These are phyloP conservation scores for Todiramphus chloris DNA, from an alignment of 2,113 vertebrate species.

Conservation along the genomic window DNA sequence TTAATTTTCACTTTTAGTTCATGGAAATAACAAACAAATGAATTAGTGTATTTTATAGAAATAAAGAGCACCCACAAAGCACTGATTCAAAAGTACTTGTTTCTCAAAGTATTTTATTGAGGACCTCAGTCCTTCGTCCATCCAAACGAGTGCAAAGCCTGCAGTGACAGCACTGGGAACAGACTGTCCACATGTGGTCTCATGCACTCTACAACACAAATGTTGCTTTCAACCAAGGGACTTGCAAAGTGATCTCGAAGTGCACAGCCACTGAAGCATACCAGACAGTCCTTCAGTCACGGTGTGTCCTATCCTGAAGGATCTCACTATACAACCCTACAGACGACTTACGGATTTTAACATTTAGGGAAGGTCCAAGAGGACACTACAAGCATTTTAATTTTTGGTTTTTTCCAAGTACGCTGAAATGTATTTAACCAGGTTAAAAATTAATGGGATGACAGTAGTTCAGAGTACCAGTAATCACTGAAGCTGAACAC, in stretches of 20 bases:
- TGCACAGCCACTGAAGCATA: background rate
- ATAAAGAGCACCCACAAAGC: background rate
- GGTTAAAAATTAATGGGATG: conserved; percentile 69
- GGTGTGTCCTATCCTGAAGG: background rate
- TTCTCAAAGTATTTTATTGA: background rate
- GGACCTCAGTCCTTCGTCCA: background rate
- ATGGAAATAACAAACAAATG: background rate
- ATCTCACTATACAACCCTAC: background rate
- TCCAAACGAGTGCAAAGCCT: background rate
- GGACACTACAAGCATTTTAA: background rate
- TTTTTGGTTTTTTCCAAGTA: background rate
- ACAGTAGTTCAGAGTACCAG: conserved; percentile 57
- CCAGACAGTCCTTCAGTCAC: background rate
- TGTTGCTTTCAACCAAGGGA: background rate
- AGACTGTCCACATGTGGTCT: background rate
- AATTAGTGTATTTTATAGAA: background rate
- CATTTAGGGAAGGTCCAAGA: background rate
- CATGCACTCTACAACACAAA: background rate
- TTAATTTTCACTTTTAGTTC: background rate
- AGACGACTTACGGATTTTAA: background rate
- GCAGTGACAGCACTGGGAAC: background rate
- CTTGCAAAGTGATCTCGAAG: background rate
- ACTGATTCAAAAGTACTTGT: background rate
- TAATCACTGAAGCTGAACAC: conserved; percentile 22
- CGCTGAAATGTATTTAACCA: background rate